Conservation (phyloP, 2,888 invertebrate genomes). For the Ormyrus nitidulus region DNA sequence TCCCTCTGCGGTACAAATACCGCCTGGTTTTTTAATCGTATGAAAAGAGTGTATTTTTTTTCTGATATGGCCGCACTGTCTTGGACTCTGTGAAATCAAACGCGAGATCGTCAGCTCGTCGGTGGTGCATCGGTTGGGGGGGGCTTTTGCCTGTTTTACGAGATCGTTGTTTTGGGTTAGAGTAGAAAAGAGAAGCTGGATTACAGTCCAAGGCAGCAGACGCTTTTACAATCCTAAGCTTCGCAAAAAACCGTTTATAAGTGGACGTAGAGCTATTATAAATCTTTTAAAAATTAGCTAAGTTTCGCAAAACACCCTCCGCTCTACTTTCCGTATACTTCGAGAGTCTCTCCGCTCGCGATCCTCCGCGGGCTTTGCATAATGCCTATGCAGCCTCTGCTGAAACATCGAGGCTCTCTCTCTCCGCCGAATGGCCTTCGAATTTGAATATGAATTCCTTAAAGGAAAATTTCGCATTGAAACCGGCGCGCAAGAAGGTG, state of each 20-base stretch:
- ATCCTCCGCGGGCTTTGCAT: background rate
- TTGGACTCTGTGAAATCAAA: constrained; percentile 5
- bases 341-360: constrained; percentile 3
- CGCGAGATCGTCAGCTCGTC: no score
- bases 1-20: constrained; percentile 38
- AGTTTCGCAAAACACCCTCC: constrained; percentile 5
- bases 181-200: background rate
- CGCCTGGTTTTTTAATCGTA: constrained; percentile 11
- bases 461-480: background rate
- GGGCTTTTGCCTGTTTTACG: no score
- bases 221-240: constrained; percentile 13
- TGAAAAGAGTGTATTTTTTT: constrained; percentile 16
- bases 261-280: constrained; percentile 30
- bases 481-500: background rate
- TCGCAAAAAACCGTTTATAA: constrained; percentile 19
- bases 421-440: no score
- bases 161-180: background rate
- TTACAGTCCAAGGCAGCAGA: constrained; percentile 21
- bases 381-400: background rate
- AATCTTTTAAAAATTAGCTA: constrained; percentile 35
- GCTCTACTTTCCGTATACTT: constrained; percentile 32
- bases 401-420: no score
- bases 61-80: constrained; percentile 12
- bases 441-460: no score
- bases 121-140: no score